phyloP scores from a whole-genome alignment of 2,888 invertebrate species.

The Drosophila neutralis region DNA sequence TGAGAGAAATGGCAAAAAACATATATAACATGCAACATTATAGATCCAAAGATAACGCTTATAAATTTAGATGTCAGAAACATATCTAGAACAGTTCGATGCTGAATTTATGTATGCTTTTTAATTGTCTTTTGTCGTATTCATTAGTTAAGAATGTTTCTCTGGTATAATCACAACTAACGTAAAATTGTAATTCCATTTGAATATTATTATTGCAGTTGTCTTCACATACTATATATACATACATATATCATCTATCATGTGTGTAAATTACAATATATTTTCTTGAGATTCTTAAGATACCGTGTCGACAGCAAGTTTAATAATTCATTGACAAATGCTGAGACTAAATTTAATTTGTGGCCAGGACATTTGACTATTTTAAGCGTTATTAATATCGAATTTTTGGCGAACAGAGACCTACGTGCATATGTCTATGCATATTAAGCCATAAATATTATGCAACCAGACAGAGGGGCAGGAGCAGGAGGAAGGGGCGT shows the following conservation, averaged over 20 bases:
- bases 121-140: neutral
- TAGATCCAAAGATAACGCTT: neutral
- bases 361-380: conserved; percentile 36
- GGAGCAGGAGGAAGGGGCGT: neutral
- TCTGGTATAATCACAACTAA: neutral
- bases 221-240: neutral
- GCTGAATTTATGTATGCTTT: neutral
- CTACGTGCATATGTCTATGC: conserved; percentile 59
- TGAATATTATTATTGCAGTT: neutral
- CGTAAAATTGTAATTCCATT: neutral
- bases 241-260: neutral
- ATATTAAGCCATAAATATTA: conserved; percentile 75
- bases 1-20: neutral
- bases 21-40: neutral
- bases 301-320: conserved; percentile 50
- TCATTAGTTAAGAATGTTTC: neutral
- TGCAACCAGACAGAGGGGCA: conserved; percentile 14
- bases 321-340: conserved; percentile 66
- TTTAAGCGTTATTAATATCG: conserved; percentile 56
- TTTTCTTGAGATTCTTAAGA: conserved; percentile 43
- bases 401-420: conserved; percentile 51
- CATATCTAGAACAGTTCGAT: neutral
- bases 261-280: conserved; percentile 25
- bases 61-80: neutral
- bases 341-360: conserved; percentile 30